These are phyloP conservation scores for Lutra lutra DNA, from an alignment of 2,797 vertebrate genomes.

Conservation along the genomic window DNA sequence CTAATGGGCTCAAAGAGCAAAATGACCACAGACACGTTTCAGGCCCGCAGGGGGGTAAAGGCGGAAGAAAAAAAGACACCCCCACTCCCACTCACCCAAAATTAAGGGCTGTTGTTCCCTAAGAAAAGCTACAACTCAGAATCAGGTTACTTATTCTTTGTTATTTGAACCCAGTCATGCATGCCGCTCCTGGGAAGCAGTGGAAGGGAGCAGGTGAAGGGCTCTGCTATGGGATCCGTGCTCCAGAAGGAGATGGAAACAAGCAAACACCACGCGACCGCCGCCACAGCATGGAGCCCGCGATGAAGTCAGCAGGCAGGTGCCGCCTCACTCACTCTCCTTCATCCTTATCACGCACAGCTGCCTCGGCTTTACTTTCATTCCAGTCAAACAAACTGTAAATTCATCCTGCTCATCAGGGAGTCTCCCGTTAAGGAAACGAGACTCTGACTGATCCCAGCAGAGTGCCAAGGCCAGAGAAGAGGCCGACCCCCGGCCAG, in stretches of 20 bases:
- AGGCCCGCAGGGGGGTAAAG: neutral
- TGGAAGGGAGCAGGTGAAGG: neutral
- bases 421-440: slow-evolving; percentile 8
- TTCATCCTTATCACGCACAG: neutral
- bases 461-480: neutral
- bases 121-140: neutral
- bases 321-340: neutral
- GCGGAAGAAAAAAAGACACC: neutral
- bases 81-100: neutral
- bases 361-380: slow-evolving; percentile 59
- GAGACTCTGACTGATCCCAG: neutral
- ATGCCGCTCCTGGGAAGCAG: neutral
- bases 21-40: neutral
- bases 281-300: slow-evolving; percentile 47
- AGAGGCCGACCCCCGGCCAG: neutral
- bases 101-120: neutral
- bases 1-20: neutral
- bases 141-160: neutral
- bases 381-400: slow-evolving; percentile 1
- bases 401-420: slow-evolving; percentile 14
- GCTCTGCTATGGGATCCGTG: neutral
- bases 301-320: slow-evolving; percentile 50
- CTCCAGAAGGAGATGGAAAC: neutral
- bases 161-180: neutral
- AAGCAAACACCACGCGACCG: neutral